These are phyloP conservation scores for Cancer borealis DNA, from an alignment of 2,888 invertebrate species.

Conservation along the genomic window DNA sequence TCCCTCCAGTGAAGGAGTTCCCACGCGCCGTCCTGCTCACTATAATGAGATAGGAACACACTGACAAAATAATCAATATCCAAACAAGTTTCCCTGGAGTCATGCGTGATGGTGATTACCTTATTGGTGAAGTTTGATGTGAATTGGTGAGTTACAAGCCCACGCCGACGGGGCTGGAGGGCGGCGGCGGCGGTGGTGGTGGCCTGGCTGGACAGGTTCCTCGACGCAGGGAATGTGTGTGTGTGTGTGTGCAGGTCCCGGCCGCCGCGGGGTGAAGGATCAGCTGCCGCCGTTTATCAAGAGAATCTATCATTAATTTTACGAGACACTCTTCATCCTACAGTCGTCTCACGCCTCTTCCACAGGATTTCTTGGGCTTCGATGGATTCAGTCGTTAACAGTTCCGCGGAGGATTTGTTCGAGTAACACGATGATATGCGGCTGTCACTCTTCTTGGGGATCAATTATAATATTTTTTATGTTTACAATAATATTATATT, in stretches of 20 bases:
- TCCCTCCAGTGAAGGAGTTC: not conserved
- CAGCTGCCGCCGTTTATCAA: not conserved
- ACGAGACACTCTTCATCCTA: not conserved
- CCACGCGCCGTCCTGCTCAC: not conserved
- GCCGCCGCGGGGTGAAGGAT: conserved; percentile 10
- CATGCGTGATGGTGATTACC: conserved; percentile 3
- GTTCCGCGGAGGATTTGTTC: not conserved
- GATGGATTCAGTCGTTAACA: not conserved
- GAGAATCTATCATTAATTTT: conserved; percentile 6
- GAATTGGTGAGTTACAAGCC: not conserved
- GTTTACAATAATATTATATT: too few species aligned
- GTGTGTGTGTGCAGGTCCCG: not conserved
- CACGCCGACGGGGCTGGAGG: not conserved
- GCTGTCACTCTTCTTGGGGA: too few species aligned
- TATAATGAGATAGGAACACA: not conserved
- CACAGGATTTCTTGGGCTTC: not conserved
- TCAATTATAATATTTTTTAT: too few species aligned
- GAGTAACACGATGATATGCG: too few species aligned
- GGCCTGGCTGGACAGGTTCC: conserved; percentile 4
- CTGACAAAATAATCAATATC: conserved; percentile 30
- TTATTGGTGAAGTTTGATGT: conserved; percentile 13
- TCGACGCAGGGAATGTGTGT: conserved; percentile 17
- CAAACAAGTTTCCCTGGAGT: not conserved
- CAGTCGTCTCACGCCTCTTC: not conserved
- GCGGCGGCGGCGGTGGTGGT: not conserved